A percentile compares a stretch with the other conserved stretches of the same genome.
phyloP scores from a whole-genome alignment of 2,113 vertebrate genomes.

The Odocoileus virginianus region DNA sequence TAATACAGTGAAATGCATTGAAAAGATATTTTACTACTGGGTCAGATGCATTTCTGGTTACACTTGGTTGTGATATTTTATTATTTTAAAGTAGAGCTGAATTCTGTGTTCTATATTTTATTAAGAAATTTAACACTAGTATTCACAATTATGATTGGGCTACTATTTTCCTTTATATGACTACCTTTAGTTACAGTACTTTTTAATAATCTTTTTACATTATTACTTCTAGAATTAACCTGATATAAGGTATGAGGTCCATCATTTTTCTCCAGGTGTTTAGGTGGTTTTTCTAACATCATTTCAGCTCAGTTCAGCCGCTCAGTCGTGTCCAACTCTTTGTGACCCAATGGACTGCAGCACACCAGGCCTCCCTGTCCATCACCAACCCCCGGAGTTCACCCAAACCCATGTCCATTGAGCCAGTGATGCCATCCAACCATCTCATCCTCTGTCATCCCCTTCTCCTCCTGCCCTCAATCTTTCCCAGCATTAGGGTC shows the following conservation, averaged over 20 bases:
- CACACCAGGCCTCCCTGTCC: no score
- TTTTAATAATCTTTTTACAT: not conserved
- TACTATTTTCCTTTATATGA: not conserved
- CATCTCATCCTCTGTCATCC: no score
- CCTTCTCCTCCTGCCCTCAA: no score
- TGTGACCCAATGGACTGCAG: no score
- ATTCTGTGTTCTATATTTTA: slow-evolving; percentile 5
- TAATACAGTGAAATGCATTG: not conserved
- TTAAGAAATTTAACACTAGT: not conserved
- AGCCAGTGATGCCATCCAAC: no score
- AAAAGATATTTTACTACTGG: slow-evolving; percentile 2
- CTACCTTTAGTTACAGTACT: not conserved
- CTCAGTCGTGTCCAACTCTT: no score
- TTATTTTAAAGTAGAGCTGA: not conserved
- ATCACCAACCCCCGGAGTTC: no score
- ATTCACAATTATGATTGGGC: not conserved
- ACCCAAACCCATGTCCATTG: no score
- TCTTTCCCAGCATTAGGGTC: no score
- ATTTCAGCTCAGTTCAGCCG: not conserved
- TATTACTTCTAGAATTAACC: not conserved
- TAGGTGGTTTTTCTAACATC: not conserved
- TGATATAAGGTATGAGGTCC: not conserved
- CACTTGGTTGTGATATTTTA: not conserved
- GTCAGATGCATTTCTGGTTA: not conserved
- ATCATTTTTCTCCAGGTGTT: not conserved